phyloP scores from a whole-genome alignment of 1,140 invertebrate genomes.

The Berghia stephanieae region DNA sequence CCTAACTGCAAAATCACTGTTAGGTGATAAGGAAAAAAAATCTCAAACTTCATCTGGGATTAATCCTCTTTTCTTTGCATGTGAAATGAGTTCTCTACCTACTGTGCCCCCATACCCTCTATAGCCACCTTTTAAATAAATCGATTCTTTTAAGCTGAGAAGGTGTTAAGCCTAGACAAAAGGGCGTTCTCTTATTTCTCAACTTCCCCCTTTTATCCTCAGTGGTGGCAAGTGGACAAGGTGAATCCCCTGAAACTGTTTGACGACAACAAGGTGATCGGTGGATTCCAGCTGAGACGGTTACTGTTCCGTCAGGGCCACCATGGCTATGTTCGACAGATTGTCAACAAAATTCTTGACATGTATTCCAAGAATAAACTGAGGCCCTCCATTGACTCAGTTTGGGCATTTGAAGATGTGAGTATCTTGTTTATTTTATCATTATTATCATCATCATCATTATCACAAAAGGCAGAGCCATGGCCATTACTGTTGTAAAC shows the following conservation, averaged over 20 bases:
- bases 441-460: background rate
- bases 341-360: slow-evolving; percentile 78
- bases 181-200: too few species aligned
- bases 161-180: too few species aligned
- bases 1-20: too few species aligned
- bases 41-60: too few species aligned
- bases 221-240: slow-evolving; percentile 93
- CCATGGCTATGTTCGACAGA: slow-evolving; percentile 75
- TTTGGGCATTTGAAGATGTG: slow-evolving; percentile 87
- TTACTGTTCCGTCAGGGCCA: slow-evolving; percentile 83
- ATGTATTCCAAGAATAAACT: slow-evolving; percentile 82
- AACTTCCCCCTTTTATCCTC: too few species aligned
- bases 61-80: too few species aligned
- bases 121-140: too few species aligned
- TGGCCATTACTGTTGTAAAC: background rate
- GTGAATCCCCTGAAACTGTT: slow-evolving; percentile 86
- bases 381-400: slow-evolving; percentile 83
- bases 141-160: too few species aligned
- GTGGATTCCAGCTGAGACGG: slow-evolving; percentile 85
- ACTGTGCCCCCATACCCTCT: too few species aligned
- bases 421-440: slow-evolving; percentile 56
- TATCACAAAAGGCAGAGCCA: background rate
- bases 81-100: too few species aligned
- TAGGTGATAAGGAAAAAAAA: too few species aligned
- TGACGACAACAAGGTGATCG: slow-evolving; percentile 86